Evolutionary conservation across 1,140 invertebrate species (phyloP), one percentile per base, ranked within the genome.

Genomic region (Centruroides sculpturatus): DNA sequence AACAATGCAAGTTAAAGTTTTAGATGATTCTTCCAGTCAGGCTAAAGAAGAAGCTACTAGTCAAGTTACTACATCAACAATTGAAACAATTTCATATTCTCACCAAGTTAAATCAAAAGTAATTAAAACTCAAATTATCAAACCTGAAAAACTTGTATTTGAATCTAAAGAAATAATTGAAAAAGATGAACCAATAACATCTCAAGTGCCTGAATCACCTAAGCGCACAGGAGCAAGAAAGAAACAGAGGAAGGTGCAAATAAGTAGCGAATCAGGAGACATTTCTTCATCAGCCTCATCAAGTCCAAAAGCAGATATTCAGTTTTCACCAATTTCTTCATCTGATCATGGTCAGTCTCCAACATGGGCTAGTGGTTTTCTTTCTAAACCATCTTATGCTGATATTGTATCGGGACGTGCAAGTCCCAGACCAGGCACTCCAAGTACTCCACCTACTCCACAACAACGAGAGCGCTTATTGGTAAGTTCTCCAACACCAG

Each of bases 341-440:
- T 8, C 51, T 36, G 35, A 53, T 23, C 55, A 56, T 6, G 35
- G n/a, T 36, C 35, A 56, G 12, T 49, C 62, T 11, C 51, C 51
- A 53, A 59, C 57, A 23, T 65, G 63, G 63, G 63, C 63, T 35
- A 59, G 55, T 46, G 63, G 63, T 11, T 61, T 60, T 34, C 53
- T 62, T 46, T 57, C 59, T 12, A 65, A 65, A 23, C 64, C 64
- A 34, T 62, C 64, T 11, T 65, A 65, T 59, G 64, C 64, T 47
- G 64, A 62, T 48, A 62, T 65, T 13, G 55, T 65, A 36, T 62
- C 58, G 10, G 60, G 60, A 9, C 53, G 60, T 8, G 47, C 54
- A 12, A 60, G 57, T 34, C 57, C 64, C 57, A n/a, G n/a, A 48
- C 58, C 64, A 41, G n/a, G 23, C 23, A 51, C 60, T 6, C 53